These are phyloP conservation scores for Morpho achilles DNA, from an alignment of 2,888 invertebrate species.

Conservation along the genomic window DNA sequence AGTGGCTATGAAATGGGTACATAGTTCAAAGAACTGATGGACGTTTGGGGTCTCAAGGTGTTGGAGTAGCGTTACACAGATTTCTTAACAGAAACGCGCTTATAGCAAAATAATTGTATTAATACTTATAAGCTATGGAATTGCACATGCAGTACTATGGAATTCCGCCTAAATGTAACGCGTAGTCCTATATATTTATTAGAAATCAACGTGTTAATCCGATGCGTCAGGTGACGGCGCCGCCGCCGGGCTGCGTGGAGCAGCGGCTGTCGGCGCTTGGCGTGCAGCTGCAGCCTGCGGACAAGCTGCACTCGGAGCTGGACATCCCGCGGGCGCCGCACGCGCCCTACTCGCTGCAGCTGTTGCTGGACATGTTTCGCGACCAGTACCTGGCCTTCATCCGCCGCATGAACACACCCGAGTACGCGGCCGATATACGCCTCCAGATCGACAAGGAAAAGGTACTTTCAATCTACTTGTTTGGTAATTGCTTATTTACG, in stretches of 20 bases:
- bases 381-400: slow-evolving; percentile 92
- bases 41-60: no score
- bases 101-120: no score
- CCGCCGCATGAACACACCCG: slow-evolving; percentile 89
- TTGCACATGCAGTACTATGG: no score
- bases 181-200: no score
- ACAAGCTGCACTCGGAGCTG: slow-evolving; percentile 87
- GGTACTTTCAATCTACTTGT: slow-evolving; percentile 44
- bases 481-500: no score
- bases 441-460: slow-evolving; percentile 90
- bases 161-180: no score
- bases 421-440: slow-evolving; percentile 85
- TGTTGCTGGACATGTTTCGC: slow-evolving; percentile 90
- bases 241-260: slow-evolving; percentile 95
- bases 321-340: slow-evolving; percentile 89
- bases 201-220: neutral
- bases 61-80: no score
- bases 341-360: slow-evolving; percentile 92
- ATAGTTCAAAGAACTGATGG: no score
- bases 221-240: slow-evolving; percentile 80
- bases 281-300: slow-evolving; percentile 80
- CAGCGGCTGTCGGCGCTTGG: slow-evolving; percentile 91
- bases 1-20: no score
- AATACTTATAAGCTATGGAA: no score
- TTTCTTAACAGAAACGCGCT: no score